Base-by-base conservation (phyloP, 2,113 vertebrate genomes). In the Tiliqua scincoides region DNA sequence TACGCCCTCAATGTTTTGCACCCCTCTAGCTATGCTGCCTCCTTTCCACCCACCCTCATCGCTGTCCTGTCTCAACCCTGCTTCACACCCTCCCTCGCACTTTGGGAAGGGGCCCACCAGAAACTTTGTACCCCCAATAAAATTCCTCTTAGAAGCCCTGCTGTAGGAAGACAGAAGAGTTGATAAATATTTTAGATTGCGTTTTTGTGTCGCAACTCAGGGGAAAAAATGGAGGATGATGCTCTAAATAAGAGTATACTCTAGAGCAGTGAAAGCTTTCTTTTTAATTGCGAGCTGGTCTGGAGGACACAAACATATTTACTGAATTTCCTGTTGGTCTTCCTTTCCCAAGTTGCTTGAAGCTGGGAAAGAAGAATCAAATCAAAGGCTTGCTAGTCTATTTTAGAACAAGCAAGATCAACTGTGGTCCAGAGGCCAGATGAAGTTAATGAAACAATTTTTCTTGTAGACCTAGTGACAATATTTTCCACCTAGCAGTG, bases 161-260 rank as follows among this genome's bases (percentile, higher is more conserved):
- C n/a, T n/a, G n/a, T n/a, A n/a, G n/a, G n/a, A n/a, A n/a, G n/a
- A n/a, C n/a, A n/a, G n/a, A n/a, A n/a, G n/a, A n/a, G n/a, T n/a
- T n/a, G n/a, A n/a, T n/a, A n/a, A n/a, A n/a, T n/a, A n/a, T n/a
- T n/a, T n/a, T n/a, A n/a, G 91, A 79, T 0, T 1, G 20, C 91
- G 0, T 0, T 9, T 71, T 54, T 63, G 14, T n/a, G 4, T 67
- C 52, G n/a, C 18, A 25, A 10, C 27, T 62, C 6, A 10, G 10
- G 8, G 1, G 6, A 3, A 72, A 0, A 1, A 1, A 17, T 0
- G 27, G 32, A 79, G 32, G 32, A 0, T 27, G 40, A 74, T 14
- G 1, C 1, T 40, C 0, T 65, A 0, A 61, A 80, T 68, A 21
- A 21, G 43, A 48, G 52, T 35, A 62, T 17, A 32, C 18, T 14